phyloP scores from a whole-genome alignment of 2,113 vertebrate genomes.

The Alosa alosa region DNA sequence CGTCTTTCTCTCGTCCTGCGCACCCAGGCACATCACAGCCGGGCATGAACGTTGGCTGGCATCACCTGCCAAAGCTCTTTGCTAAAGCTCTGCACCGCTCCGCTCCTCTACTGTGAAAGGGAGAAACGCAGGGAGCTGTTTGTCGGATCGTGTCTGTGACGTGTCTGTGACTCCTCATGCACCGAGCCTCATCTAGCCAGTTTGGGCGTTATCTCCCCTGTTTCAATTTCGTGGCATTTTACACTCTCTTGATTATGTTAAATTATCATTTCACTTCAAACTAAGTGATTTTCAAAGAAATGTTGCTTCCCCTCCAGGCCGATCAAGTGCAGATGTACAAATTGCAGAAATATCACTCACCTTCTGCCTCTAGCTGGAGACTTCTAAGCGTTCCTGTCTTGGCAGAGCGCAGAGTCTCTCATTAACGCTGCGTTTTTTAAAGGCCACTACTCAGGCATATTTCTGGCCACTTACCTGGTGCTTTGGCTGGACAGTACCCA shows the following conservation, averaged over 20 bases:
- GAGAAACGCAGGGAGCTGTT: background rate
- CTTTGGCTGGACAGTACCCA: background rate
- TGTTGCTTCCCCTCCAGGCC: background rate
- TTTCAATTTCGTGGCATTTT: background rate
- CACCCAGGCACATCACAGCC: background rate
- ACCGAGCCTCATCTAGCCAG: background rate
- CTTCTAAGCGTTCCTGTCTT: background rate
- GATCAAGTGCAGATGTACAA: background rate
- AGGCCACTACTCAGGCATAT: background rate
- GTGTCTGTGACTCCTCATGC: background rate
- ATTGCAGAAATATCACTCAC: background rate
- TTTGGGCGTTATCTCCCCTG: background rate
- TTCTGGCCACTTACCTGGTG: background rate
- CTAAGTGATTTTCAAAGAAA: background rate
- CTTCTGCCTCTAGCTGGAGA: background rate
- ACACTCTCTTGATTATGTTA: background rate
- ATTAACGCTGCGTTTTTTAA: background rate
- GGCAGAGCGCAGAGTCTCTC: background rate
- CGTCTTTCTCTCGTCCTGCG: too few relatives aligned
- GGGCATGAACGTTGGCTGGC: too few relatives aligned
- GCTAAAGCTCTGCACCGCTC: background rate
- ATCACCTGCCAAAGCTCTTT: too few relatives aligned
- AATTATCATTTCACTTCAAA: background rate
- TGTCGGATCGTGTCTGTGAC: background rate
- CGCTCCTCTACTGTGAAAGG: too few relatives aligned